These are phyloP conservation scores for Euwallacea fornicatus DNA, from an alignment of 1,140 invertebrate genomes.

Conservation along the genomic window DNA sequence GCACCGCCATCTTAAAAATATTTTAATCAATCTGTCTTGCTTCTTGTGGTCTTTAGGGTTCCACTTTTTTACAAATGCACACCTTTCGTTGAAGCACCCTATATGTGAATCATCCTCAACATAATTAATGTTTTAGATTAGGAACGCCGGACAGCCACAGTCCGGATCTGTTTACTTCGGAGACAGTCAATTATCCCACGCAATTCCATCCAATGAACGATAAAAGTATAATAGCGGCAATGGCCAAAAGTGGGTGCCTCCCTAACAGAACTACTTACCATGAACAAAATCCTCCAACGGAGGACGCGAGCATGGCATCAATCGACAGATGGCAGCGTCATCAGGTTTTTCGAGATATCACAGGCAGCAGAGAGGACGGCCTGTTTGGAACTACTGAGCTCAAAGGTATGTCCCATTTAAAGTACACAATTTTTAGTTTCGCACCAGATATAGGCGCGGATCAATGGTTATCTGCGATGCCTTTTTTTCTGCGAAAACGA, in stretches of 20 bases:
- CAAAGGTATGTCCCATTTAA: not conserved
- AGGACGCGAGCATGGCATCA: not conserved
- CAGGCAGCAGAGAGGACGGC: conserved; percentile 4
- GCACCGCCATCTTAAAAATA: no score
- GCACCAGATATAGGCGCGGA: not conserved
- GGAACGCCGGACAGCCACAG: conserved; percentile 35
- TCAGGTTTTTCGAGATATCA: not conserved
- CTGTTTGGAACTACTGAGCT: not conserved
- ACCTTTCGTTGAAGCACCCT: no score
- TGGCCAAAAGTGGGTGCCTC: conserved; percentile 17
- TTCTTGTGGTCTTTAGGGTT: no score
- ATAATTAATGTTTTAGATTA: conserved; percentile 14
- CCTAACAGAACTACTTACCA: not conserved
- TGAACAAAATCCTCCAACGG: not conserved
- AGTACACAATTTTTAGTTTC: not conserved
- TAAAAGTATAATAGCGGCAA: conserved; percentile 24
- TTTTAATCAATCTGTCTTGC: no score
- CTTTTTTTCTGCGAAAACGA: no score
- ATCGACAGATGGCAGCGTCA: conserved; percentile 10
- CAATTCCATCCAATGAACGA: conserved; percentile 28
- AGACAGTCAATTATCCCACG: not conserved
- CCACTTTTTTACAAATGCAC: no score
- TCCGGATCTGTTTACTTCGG: conserved; percentile 32
- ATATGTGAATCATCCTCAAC: no score
- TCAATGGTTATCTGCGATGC: not conserved